Evolutionary conservation across 92 coral and sea anemone genomes (phyloP).

Genomic region (Pocillopora grandis): DNA sequence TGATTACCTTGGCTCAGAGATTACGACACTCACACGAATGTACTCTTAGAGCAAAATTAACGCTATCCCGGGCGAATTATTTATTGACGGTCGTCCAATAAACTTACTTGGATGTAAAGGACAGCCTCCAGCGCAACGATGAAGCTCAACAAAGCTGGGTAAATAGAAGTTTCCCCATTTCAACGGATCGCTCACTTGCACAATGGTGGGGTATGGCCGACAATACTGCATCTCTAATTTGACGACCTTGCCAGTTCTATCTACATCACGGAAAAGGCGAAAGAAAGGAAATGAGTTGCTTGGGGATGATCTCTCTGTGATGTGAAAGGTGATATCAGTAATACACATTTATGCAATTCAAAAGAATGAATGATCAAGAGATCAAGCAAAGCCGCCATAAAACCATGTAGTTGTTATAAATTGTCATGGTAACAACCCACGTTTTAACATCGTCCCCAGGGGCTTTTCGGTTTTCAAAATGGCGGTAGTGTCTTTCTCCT

Average conservation of each 20-base stretch:
- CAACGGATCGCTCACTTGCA: background rate
- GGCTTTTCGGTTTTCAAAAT: no score
- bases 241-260: background rate
- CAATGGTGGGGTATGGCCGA: slow-evolving; percentile 11
- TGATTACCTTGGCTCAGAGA: background rate
- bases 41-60: background rate
- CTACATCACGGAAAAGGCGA: background rate
- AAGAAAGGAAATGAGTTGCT: background rate
- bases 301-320: no score
- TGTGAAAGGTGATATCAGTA: no score
- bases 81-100: background rate
- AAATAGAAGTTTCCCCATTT: background rate
- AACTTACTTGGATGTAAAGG: background rate
- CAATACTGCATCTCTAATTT: background rate
- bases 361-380: no score
- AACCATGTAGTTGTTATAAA: no score
- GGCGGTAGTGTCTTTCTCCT: no score
- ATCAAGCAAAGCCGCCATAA: no score
- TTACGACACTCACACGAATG: background rate
- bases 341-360: no score
- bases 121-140: slow-evolving; percentile 33
- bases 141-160: slow-evolving; percentile 31
- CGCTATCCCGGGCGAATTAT: no score
- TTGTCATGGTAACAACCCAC: no score
- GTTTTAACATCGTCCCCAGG: no score